Evolutionary conservation across 1,140 invertebrate genomes (phyloP).

Genomic region (Hermatobates lingyangjiaoensis): DNA sequence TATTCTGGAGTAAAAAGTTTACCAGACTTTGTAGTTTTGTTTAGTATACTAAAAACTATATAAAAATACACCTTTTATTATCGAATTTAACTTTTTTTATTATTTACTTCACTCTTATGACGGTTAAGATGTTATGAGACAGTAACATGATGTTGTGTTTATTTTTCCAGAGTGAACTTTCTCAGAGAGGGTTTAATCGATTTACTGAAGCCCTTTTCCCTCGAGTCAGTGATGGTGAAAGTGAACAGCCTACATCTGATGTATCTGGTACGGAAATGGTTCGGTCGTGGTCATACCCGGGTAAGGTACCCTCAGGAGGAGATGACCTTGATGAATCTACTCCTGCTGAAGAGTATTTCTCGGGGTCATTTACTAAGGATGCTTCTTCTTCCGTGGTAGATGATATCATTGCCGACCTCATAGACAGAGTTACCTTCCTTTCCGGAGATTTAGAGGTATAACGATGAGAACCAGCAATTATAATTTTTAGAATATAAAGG

Average conservation of each 20-base stretch:
- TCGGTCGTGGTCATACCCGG: constrained; percentile 19
- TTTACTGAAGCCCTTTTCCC: neutral
- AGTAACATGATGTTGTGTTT: no score
- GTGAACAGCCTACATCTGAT: neutral
- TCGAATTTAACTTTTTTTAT: no score
- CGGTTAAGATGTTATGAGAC: no score
- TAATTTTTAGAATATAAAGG: no score
- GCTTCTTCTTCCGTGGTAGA: constrained; percentile 24
- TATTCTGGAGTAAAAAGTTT: no score
- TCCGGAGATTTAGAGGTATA: constrained; percentile 13
- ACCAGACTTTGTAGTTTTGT: no score
- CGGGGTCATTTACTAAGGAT: constrained; percentile 12
- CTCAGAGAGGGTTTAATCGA: no score
- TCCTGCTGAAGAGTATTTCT: constrained; percentile 38
- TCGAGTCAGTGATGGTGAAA: neutral
- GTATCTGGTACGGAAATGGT: constrained; percentile 15
- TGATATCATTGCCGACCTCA: constrained; percentile 33
- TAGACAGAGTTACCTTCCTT: constrained; percentile 26
- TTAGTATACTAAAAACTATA: no score
- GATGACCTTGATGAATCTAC: constrained; percentile 28
- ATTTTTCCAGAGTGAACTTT: no score
- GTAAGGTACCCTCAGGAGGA: constrained; percentile 9
- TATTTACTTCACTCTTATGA: no score
- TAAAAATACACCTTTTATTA: no score
- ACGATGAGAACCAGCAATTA: no score